Evolutionary conservation across 2,888 invertebrate genomes (phyloP).

Genomic region (Zele albiditarsus): DNA sequence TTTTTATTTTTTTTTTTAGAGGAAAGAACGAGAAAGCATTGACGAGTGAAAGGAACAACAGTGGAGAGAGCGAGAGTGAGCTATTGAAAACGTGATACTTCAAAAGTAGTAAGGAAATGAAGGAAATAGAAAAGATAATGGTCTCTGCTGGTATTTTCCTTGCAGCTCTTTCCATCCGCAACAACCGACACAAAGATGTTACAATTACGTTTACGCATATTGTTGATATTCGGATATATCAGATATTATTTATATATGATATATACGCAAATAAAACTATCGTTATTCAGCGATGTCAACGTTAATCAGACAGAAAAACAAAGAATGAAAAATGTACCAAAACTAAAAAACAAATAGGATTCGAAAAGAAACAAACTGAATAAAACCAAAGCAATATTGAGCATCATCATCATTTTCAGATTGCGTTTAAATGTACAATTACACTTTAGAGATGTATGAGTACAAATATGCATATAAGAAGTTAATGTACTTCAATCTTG

Average conservation of each 20-base stretch:
- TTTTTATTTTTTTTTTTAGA: slow-evolving; percentile 48
- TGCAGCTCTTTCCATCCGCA: not conserved
- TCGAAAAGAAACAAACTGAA: slow-evolving; percentile 35
- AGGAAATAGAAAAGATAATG: not conserved
- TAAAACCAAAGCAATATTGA: slow-evolving; percentile 39
- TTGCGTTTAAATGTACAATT: slow-evolving; percentile 67
- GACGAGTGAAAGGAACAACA: slow-evolving; percentile 22
- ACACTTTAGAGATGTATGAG: slow-evolving; percentile 66
- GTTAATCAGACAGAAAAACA: slow-evolving; percentile 1
- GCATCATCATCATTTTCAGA: slow-evolving; percentile 56
- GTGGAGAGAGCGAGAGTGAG: not conserved
- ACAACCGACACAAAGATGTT: not conserved
- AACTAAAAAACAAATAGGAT: slow-evolving; percentile 8
- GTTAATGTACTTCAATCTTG: slow-evolving; percentile 69
- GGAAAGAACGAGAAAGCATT: slow-evolving; percentile 27
- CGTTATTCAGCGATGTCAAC: not conserved
- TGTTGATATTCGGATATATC: not conserved
- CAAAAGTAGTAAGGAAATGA: slow-evolving; percentile 39
- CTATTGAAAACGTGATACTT: too few species aligned
- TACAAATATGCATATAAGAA: slow-evolving; percentile 63
- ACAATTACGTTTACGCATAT: not conserved
- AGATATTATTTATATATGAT: slow-evolving; percentile 14
- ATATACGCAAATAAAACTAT: too few species aligned
- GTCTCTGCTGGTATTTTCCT: not conserved
- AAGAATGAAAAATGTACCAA: not conserved